These are phyloP conservation scores for Margarornis squamiger DNA, from an alignment of 2,797 vertebrate species.

Conservation along the genomic window DNA sequence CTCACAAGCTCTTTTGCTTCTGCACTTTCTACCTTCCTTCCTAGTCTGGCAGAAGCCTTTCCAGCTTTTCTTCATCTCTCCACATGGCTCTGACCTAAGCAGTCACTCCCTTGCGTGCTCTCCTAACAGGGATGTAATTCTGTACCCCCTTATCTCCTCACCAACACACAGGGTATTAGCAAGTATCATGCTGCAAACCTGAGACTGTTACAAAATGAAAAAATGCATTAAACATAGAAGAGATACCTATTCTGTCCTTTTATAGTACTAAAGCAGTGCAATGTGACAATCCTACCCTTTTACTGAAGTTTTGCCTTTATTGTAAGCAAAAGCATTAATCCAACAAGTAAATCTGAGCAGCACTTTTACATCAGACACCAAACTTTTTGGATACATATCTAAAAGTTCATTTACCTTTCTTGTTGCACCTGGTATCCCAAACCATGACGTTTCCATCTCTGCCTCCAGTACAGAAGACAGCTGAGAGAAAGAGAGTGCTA, in stretches of 20 bases:
- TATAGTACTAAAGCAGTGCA: not conserved
- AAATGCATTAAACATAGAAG: not conserved
- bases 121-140: not conserved
- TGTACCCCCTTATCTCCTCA: not conserved
- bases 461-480: constrained; percentile 94
- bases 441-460: constrained; percentile 98
- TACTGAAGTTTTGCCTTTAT: not conserved
- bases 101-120: not conserved
- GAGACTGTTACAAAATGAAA: not conserved
- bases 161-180: not conserved
- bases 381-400: not conserved
- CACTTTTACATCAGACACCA: not conserved
- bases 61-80: not conserved
- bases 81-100: not conserved
- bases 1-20: not conserved
- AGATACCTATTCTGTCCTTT: not conserved
- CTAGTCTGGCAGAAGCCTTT: not conserved
- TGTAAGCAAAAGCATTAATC: not conserved
- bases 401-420: constrained; percentile 85
- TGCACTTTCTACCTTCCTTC: not conserved
- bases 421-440: constrained; percentile 96
- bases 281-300: not conserved
- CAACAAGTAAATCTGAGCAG: not conserved
- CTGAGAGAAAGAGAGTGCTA: constrained; percentile 67
- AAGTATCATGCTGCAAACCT: not conserved